Evolutionary conservation across 2,797 vertebrate genomes (phyloP).

Genomic region (Synaphobranchus kaupii): DNA sequence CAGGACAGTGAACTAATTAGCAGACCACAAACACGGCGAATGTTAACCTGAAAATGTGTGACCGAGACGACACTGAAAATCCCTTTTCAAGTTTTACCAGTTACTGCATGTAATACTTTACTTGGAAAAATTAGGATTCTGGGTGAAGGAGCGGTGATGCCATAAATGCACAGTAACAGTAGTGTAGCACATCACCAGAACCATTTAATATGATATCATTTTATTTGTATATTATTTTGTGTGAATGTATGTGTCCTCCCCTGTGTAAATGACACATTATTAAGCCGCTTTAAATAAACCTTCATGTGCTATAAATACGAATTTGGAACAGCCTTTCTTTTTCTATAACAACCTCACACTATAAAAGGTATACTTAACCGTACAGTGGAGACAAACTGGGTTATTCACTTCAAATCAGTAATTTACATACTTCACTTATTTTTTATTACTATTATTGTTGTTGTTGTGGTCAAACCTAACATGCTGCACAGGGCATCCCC

Average conservation of each 20-base stretch:
- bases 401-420: background rate
- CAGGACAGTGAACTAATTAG: slow-evolving; percentile 3
- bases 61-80: background rate
- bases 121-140: slow-evolving; percentile 5
- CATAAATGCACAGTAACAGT: background rate
- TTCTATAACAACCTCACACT: background rate
- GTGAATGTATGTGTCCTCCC: background rate
- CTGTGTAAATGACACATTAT: background rate
- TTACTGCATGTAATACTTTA: slow-evolving; percentile 22
- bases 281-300: background rate
- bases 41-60: background rate
- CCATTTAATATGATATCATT: background rate
- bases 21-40: slow-evolving; percentile 14
- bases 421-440: background rate
- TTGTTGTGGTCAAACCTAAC: background rate
- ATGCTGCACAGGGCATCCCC: background rate
- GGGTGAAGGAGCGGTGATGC: background rate
- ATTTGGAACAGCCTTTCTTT: background rate
- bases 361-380: background rate
- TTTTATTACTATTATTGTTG: background rate
- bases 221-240: background rate
- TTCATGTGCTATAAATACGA: background rate
- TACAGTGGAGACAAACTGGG: background rate
- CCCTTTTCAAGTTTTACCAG: background rate
- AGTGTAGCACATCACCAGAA: background rate